phyloP scores from a whole-genome alignment of 1,140 invertebrate genomes.

The Aradophagus sp. region DNA sequence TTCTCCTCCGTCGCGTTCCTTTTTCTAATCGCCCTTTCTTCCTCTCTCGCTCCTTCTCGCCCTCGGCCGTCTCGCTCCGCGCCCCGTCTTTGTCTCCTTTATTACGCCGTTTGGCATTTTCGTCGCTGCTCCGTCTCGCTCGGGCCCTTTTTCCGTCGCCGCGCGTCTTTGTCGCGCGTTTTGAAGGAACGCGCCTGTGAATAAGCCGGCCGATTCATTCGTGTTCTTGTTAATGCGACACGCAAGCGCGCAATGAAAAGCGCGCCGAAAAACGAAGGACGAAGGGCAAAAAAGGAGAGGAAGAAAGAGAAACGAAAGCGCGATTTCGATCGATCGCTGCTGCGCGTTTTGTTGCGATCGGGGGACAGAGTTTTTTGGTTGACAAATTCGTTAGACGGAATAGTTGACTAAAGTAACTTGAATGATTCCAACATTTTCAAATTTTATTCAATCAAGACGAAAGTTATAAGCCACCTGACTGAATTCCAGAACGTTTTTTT shows the following conservation, averaged over 20 bases:
- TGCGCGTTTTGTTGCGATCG: too few species aligned
- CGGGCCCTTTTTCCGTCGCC: slow-evolving; percentile 1
- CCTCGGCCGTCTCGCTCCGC: slow-evolving; percentile 2
- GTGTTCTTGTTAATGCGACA: slow-evolving; percentile 15
- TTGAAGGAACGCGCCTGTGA: slow-evolving; percentile 26
- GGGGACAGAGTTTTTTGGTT: too few species aligned
- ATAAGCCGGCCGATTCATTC: slow-evolving; percentile 36
- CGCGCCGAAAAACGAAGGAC: background rate
- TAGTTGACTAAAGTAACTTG: too few species aligned
- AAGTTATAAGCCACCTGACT: too few species aligned
- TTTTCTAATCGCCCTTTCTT: slow-evolving; percentile 6
- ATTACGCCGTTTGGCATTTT: background rate
- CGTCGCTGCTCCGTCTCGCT: slow-evolving; percentile 1
- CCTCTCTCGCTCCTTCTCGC: background rate
- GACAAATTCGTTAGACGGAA: too few species aligned
- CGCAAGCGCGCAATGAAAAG: slow-evolving; percentile 10
- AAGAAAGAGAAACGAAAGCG: background rate
- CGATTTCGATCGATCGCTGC: too few species aligned
- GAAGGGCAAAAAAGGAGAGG: background rate
- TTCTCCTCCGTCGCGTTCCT: slow-evolving; percentile 3
- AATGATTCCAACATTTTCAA: too few species aligned
- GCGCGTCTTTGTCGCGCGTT: slow-evolving; percentile 12
- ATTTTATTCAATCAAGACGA: too few species aligned
- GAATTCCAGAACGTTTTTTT: too few species aligned
- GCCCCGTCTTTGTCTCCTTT: slow-evolving; percentile 13